These are phyloP conservation scores for Platorchestia sp. DNA, from an alignment of 1,140 invertebrate genomes.

Conservation along the genomic window DNA sequence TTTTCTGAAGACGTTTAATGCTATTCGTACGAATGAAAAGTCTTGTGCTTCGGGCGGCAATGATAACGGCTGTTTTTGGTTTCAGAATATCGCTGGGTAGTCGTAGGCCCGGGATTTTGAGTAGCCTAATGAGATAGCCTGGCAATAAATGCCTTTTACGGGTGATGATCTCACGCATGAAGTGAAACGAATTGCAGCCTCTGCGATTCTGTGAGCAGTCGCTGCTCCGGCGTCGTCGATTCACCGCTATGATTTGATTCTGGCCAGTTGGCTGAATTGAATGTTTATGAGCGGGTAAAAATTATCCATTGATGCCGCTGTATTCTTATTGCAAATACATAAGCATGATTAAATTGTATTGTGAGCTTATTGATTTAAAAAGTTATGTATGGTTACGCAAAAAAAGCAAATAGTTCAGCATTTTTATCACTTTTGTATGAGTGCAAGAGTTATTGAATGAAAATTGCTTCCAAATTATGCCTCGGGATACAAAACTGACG, in stretches of 20 bases:
- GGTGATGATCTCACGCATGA: neutral
- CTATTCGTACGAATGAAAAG: neutral
- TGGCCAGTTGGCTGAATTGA: neutral
- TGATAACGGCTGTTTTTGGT: neutral
- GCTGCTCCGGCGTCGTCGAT: neutral
- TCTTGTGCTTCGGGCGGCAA: neutral
- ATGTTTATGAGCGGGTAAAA: too few relatives aligned
- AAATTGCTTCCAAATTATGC: neutral
- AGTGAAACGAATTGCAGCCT: neutral
- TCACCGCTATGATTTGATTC: neutral
- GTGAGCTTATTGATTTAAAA: neutral
- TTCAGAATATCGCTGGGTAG: neutral
- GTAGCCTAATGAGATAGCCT: neutral
- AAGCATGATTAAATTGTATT: neutral
- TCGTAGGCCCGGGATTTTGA: neutral
- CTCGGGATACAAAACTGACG: neutral
- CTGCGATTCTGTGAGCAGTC: neutral
- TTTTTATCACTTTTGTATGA: neutral
- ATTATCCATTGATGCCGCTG: too few relatives aligned
- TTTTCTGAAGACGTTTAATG: neutral
- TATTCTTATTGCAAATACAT: neutral
- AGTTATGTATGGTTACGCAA: neutral
- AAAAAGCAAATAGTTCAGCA: neutral
- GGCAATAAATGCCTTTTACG: neutral
- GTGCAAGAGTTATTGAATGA: neutral